phyloP scores from a whole-genome alignment of 2,888 invertebrate genomes.

The Cryptocephalus primarius region DNA sequence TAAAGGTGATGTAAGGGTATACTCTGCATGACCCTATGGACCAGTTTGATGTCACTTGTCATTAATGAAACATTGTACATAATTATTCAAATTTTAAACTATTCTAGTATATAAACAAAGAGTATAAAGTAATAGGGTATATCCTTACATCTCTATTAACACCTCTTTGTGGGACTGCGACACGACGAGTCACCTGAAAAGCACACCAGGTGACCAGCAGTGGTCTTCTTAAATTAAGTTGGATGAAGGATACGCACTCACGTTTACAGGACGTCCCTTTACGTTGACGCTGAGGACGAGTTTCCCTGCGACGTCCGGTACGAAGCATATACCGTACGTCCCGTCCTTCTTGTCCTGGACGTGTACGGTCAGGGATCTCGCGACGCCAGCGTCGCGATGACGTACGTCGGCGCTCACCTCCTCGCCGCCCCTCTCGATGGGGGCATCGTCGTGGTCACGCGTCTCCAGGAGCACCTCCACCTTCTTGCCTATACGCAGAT shows the following conservation, averaged over 20 bases:
- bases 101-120: no score
- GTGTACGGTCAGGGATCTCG: slow-evolving; percentile 37
- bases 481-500: slow-evolving; percentile 50
- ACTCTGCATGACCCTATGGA: no score
- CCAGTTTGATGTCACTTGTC: no score
- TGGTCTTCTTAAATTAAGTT: no score
- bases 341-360: slow-evolving; percentile 55
- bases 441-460: slow-evolving; percentile 50
- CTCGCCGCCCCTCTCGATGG: slow-evolving; percentile 58
- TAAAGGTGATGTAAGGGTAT: no score
- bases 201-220: no score
- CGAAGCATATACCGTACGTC: slow-evolving; percentile 48
- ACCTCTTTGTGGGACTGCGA: no score
- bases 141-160: no score
- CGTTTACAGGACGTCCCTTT: slow-evolving; percentile 56
- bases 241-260: slow-evolving; percentile 29
- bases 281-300: slow-evolving; percentile 50
- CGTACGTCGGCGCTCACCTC: slow-evolving; percentile 45
- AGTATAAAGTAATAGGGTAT: no score
- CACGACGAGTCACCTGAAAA: no score
- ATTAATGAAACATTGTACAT: no score
- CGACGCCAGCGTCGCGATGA: slow-evolving; percentile 40
- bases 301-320: slow-evolving; percentile 53
- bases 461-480: slow-evolving; percentile 50
- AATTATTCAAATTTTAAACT: no score